Conservation (phyloP, 2,797 vertebrate species). For the Sparidentex hasta region DNA sequence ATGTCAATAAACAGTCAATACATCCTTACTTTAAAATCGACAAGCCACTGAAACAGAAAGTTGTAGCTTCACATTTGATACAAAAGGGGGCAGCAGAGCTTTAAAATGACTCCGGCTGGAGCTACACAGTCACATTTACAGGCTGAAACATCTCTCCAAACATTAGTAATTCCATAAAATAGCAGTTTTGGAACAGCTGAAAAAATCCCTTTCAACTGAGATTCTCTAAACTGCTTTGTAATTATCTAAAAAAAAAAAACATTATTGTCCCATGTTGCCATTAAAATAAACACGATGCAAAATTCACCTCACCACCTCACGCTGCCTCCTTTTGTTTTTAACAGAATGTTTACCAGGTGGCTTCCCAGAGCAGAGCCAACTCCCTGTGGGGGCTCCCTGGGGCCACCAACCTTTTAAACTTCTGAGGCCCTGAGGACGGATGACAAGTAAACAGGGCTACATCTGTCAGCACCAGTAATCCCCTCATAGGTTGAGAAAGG, state of each 20-base stretch:
- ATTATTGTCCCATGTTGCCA: rapidly evolving
- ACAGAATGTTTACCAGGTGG: conserved; percentile 47
- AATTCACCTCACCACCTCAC: neutral
- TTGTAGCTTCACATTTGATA: conserved; percentile 22
- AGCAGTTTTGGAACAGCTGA: neutral
- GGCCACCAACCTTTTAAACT: conserved; percentile 53
- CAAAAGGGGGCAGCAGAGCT: conserved; percentile 69
- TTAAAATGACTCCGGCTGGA: neutral
- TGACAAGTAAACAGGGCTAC: conserved; percentile 54
- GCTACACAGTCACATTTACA: neutral
- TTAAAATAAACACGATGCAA: neutral
- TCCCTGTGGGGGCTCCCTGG: conserved; percentile 49
- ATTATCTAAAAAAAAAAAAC: neutral
- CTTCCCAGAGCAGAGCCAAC: conserved; percentile 18
- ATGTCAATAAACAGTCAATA: neutral
- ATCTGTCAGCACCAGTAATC: conserved; percentile 61
- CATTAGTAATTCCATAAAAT: no score
- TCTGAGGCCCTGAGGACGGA: conserved; percentile 39
- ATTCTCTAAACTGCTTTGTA: neutral
- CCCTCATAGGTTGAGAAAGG: conserved; percentile 58
- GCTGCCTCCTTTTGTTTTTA: conserved; percentile 47
- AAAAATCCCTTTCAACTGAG: neutral
- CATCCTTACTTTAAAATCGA: neutral
- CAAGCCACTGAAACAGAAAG: neutral
- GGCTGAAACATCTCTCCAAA: neutral